Conservation (phyloP, 2,888 invertebrate genomes). For the Dolichopus griseipennis region DNA sequence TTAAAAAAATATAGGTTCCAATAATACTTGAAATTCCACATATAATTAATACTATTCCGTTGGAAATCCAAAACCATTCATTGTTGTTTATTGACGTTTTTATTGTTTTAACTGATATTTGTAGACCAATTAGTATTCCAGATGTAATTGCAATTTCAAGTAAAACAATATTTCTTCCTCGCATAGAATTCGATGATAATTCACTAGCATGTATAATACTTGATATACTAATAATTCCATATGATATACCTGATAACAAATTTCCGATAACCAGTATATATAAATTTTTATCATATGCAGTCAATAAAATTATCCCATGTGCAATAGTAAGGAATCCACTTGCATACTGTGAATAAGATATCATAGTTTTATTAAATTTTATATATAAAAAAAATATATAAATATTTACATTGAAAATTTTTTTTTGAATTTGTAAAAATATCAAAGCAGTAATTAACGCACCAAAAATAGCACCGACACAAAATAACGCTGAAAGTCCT, state of each 20-base stretch:
- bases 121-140: neutral
- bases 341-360: slow-evolving; percentile 4
- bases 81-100: neutral
- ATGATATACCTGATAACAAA: slow-evolving; percentile 16
- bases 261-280: slow-evolving; percentile 11
- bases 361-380: too few species aligned
- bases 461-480: slow-evolving; percentile 16
- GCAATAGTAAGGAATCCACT: neutral
- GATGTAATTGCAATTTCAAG: slow-evolving; percentile 13
- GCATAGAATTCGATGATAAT: slow-evolving; percentile 14
- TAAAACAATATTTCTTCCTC: slow-evolving; percentile 15
- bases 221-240: slow-evolving; percentile 17
- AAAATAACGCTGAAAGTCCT: neutral
- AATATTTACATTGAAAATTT: slow-evolving; percentile 16
- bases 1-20: slow-evolving; percentile 11
- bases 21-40: slow-evolving; percentile 13
- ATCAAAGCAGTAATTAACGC: slow-evolving; percentile 10
- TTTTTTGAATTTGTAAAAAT: slow-evolving; percentile 13
- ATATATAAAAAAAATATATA: neutral
- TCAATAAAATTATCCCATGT: neutral
- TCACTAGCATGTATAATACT: slow-evolving; percentile 18
- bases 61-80: neutral
- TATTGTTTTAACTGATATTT: slow-evolving; percentile 10
- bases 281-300: neutral
- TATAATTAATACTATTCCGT: slow-evolving; percentile 15